A percentile compares a stretch with the other conserved stretches of the same genome.
phyloP scores from a whole-genome alignment of 1,140 invertebrate species.

The Melanaphis sacchari region DNA sequence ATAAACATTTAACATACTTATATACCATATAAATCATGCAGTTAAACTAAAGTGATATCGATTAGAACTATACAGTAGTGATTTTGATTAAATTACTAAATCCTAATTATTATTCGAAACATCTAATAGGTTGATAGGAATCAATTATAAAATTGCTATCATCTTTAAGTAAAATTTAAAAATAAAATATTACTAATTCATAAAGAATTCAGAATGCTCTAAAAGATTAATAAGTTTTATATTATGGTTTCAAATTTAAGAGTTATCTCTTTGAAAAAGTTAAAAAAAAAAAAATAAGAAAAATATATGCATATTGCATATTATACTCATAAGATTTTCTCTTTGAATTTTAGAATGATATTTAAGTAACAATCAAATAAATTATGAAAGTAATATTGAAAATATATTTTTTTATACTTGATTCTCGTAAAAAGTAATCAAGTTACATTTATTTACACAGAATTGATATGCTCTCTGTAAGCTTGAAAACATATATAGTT shows the following conservation, averaged over 20 bases:
- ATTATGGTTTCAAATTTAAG: neutral
- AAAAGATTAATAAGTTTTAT: neutral
- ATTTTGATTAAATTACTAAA: neutral
- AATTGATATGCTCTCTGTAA: neutral
- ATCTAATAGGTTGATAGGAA: neutral
- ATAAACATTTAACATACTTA: neutral
- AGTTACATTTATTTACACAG: neutral
- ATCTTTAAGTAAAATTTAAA: neutral
- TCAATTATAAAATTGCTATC: neutral
- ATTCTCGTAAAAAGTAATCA: neutral
- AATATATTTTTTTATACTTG: neutral
- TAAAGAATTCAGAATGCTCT: neutral
- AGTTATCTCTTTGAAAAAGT: neutral
- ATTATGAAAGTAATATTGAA: neutral
- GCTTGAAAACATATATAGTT: neutral
- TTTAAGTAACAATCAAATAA: neutral
- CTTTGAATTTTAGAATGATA: neutral
- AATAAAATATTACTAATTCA: neutral
- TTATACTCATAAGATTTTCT: neutral
- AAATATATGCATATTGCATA: neutral
- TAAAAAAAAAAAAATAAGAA: neutral
- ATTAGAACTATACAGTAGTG: neutral
- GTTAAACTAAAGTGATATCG: neutral
- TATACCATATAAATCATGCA: neutral
- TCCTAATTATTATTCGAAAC: neutral